phyloP scores from a whole-genome alignment of 2,113 vertebrate species.

The Coptodon bakossiorum region DNA sequence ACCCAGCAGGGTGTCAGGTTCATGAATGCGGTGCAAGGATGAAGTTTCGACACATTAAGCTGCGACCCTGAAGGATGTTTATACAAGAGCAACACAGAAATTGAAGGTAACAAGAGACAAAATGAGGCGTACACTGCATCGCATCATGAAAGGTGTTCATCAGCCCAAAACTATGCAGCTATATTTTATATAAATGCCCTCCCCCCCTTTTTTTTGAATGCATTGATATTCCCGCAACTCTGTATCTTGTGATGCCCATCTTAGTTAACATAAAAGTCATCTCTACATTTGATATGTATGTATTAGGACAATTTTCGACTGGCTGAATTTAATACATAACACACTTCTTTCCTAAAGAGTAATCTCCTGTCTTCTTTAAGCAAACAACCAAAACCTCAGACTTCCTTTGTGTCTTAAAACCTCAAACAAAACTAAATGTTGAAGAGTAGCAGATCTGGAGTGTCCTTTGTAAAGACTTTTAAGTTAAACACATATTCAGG shows the following conservation, averaged over 20 bases:
- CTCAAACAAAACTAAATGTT: conserved; percentile 5
- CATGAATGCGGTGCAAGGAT: conserved; percentile 61
- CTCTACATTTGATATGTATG: conserved; percentile 25
- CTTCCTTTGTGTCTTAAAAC: conserved; percentile 23
- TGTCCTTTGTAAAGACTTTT: background rate
- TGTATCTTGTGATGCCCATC: background rate
- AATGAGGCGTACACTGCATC: background rate
- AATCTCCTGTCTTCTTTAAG: conserved; percentile 3
- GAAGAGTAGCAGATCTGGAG: background rate
- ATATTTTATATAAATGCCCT: background rate
- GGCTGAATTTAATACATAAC: conserved; percentile 12
- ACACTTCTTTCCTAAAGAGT: conserved; percentile 6
- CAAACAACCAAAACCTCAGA: conserved; percentile 9
- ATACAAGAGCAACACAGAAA: conserved; percentile 15
- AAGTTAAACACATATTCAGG: background rate
- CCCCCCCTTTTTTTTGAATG: background rate
- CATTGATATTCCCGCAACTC: background rate
- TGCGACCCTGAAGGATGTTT: conserved; percentile 16
- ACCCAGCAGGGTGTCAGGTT: conserved; percentile 51
- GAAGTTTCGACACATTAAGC: conserved; percentile 47
- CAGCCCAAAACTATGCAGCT: background rate
- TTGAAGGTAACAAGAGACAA: background rate
- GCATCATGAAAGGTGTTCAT: background rate
- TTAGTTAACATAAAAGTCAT: conserved; percentile 11
- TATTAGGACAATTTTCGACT: conserved; percentile 20